Base-by-base conservation (phyloP, 2,888 invertebrate genomes). In the Cyaniris semiargus region DNA sequence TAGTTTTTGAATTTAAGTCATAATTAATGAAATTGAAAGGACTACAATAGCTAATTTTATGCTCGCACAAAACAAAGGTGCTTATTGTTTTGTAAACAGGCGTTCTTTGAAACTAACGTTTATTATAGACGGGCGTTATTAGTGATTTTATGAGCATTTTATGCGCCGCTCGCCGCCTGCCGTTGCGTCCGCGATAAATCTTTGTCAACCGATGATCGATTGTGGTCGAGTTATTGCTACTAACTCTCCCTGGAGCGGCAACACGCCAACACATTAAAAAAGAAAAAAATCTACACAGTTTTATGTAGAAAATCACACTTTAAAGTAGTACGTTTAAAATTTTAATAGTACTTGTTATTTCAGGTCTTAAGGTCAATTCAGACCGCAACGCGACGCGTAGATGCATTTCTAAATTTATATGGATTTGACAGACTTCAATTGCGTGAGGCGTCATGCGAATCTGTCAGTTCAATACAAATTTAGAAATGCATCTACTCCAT, bases 121-220 rank as follows among this genome's bases (percentile, higher is more conserved):
- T 60, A 60, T 60, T 10, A 23, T 58, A 58, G n/a, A 58, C 3
- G 23, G 23, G 8, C 60, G 60, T 23, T 58, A 58, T 21, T 58
- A 60, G 10, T 23, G 60, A 23, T 8, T 53, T 60, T 60, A 60
- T 23, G 60, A 23, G 58, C 10, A 60, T 60, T 60, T 60, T 60
- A 60, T 60, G 60, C 23, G 23, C 60, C 21, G 60, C 10, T 10
- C n/a, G 58, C 58, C 60, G 23, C 23, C 10, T 23, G 60, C 60
- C 60, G 21, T 60, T 60, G 60, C 60, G 21, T 21, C 10, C 60
- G 60, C 60, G 60, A 23, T 23, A 60, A 60, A 60, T 60, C 60
- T 60, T 60, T 60, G 60, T 60, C 60, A 60, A 60, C 60, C 21
- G 23, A 60, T 23, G 60, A 60, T 60, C 23, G 60, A 60, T 60